phyloP scores from a whole-genome alignment of 1,140 invertebrate species.

The Macrotrachela quadricornifera region DNA sequence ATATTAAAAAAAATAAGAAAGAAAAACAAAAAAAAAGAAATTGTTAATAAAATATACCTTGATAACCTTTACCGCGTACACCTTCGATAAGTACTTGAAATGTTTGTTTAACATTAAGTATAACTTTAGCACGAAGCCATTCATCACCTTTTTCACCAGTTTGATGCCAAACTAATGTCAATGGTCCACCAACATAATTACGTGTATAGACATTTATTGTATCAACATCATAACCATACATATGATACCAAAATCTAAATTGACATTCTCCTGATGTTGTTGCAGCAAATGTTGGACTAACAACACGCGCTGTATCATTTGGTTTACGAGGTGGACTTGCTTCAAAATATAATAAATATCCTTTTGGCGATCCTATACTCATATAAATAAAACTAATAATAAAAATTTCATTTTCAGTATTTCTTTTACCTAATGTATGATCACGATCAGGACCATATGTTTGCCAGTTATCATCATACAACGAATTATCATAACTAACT shows the following conservation, averaged over 20 bases:
- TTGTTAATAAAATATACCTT: slow-evolving; percentile 19
- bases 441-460: no score
- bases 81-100: slow-evolving; percentile 18
- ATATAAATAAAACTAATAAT: not conserved
- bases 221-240: not conserved
- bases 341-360: not conserved
- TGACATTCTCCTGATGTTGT: not conserved
- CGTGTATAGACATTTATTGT: not conserved
- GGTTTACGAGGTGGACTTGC: not conserved
- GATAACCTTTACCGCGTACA: slow-evolving; percentile 13
- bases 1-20: no score
- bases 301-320: not conserved
- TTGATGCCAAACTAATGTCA: slow-evolving; percentile 2
- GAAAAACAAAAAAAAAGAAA: slow-evolving; percentile 13
- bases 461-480: not conserved
- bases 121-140: slow-evolving; percentile 9
- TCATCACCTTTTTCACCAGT: slow-evolving; percentile 7
- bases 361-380: not conserved
- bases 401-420: not conserved
- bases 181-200: not conserved
- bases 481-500: not conserved
- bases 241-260: slow-evolving; percentile 7
- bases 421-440: no score
- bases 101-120: not conserved
- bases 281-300: slow-evolving; percentile 5